Percentiles rank a stretch among this genome's conserved stretches.
phyloP scores from a whole-genome alignment of 2,113 vertebrate species.

The Nansenia antarctica region DNA sequence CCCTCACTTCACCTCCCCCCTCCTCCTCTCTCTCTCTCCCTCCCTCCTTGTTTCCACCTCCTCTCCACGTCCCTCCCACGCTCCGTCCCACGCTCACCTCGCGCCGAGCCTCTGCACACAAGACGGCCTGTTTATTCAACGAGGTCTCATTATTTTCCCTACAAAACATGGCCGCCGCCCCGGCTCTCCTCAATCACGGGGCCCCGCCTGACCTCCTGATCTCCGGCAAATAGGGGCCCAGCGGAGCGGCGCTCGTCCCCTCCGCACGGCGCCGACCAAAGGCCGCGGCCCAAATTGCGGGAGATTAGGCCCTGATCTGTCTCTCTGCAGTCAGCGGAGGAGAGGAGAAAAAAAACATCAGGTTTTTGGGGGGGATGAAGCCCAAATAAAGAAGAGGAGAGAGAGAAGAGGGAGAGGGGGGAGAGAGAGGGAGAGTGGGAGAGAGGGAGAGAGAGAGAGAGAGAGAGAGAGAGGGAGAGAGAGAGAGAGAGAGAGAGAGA shows the following conservation, averaged over 20 bases:
- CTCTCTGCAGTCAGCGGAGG: conserved; percentile 39
- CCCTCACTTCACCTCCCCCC: too few relatives aligned
- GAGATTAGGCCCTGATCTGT: conserved; percentile 70
- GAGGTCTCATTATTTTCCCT: conserved; percentile 62
- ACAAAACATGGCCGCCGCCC: conserved; percentile 51
- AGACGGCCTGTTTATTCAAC: conserved; percentile 63
- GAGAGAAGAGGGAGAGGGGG: not conserved
- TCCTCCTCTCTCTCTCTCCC: not conserved
- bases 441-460: not conserved
- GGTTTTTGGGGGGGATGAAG: conserved; percentile 47
- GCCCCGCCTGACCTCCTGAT: conserved; percentile 65
- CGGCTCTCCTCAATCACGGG: conserved; percentile 52
- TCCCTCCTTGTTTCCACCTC: conserved; percentile 5
- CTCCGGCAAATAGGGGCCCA: conserved; percentile 59
- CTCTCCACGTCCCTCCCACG: conserved; percentile 11
- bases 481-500: conserved; percentile 20
- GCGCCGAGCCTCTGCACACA: conserved; percentile 32
- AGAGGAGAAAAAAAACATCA: not conserved
- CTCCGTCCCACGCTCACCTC: not conserved
- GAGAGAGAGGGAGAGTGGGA: not conserved
- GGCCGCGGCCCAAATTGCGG: conserved; percentile 62
- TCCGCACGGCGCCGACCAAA: conserved; percentile 37
- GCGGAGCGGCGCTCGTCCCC: conserved; percentile 22
- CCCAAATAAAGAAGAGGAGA: conserved; percentile 27
- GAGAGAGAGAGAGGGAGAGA: not conserved